Evolutionary conservation across 2,797 vertebrate genomes (phyloP), one percentile per base, ranked within the genome.

Genomic region (Schizopygopsis malacanthus): DNA sequence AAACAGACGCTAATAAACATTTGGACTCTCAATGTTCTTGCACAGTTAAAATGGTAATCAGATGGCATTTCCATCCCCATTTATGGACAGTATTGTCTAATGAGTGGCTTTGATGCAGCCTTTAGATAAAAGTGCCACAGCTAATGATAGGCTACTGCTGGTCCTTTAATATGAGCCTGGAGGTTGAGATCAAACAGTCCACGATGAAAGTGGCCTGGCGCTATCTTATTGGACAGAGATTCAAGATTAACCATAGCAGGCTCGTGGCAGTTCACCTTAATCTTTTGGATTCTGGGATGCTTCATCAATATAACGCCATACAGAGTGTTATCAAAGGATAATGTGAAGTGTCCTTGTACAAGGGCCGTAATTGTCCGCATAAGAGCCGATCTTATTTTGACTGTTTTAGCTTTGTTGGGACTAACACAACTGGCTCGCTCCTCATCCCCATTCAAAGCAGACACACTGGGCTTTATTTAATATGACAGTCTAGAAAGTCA

Each of bases 161-260:
- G 86, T 87, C 83, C 89, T 87, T 90, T 87, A 85, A 89, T 85
- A 86, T 76, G 47, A 84, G 87, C 37, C 87, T 89, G 85, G 69
- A 89, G 77, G 80, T 82, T 83, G 82, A 89, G 85, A 90, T 90
- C 89, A 90, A 90, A 90, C 87, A 83, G 77, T 41, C 72, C 16
- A 15, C 28, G 80, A 88, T 89, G 85, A 90, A 90, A 90, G 89
- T 86, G 82, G 61, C 39, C 52, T 54, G 56, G 70, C 18, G 81
- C 85, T 77, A 56, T 79, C 52, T 61, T 71, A 88, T 47, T 75
- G 81, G 50, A 56, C 73, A 47, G 22, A 81, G 80, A 85, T 85
- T 88, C 67, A 79, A 83, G 80, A 87, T 81, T 83, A 89, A 85
- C 76, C 87, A 61, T 20, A 70, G 82, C 47, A 85, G 65, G 47